Evolutionary conservation across 2,888 invertebrate genomes (phyloP).

Genomic region (Alentia gelatinosa): DNA sequence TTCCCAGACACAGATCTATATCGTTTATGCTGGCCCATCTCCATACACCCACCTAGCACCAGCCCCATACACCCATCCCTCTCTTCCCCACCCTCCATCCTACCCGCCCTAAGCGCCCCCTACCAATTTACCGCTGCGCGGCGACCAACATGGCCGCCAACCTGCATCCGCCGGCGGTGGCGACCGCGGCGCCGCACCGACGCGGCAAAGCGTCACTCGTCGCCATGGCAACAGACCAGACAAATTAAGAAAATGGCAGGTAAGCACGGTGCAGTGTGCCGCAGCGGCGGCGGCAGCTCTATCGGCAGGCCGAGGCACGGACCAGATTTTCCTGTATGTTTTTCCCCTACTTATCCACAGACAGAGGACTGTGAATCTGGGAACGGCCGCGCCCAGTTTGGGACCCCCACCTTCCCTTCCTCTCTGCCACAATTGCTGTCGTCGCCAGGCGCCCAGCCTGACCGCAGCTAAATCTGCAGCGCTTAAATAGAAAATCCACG

Average conservation of each 20-base stretch:
- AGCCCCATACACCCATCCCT: too few relatives aligned
- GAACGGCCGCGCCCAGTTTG: background rate
- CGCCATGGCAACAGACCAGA: slow-evolving; percentile 24
- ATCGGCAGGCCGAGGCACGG: background rate
- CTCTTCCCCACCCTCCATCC: too few relatives aligned
- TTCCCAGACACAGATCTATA: too few relatives aligned
- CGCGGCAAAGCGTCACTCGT: slow-evolving; percentile 26
- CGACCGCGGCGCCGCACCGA: background rate
- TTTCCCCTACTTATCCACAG: too few relatives aligned
- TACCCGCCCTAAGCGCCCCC: background rate
- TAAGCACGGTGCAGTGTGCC: slow-evolving; percentile 33
- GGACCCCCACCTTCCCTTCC: background rate
- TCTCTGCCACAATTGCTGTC: too few relatives aligned
- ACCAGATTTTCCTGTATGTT: too few relatives aligned
- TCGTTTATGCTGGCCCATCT: too few relatives aligned
- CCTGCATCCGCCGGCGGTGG: background rate
- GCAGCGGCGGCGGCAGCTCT: background rate
- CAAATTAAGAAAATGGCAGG: slow-evolving; percentile 34
- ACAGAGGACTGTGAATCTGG: background rate
- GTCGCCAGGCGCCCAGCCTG: too few relatives aligned
- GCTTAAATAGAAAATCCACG: too few relatives aligned
- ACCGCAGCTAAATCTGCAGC: background rate
- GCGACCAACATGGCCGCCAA: background rate
- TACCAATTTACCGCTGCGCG: background rate
- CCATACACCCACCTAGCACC: too few relatives aligned